phyloP scores from a whole-genome alignment of 2,113 vertebrate species.

The Formicarius rufipectus region DNA sequence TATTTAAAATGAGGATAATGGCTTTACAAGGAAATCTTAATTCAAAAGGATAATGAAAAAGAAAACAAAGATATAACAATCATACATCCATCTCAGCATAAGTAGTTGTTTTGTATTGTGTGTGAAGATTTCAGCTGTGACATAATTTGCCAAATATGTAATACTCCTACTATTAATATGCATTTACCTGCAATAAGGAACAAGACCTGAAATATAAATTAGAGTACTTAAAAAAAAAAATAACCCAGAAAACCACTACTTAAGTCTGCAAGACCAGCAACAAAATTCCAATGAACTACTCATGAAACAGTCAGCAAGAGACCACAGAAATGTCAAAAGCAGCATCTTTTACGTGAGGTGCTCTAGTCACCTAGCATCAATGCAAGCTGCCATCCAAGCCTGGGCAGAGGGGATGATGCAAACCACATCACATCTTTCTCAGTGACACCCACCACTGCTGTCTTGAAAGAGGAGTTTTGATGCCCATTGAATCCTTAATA shows the following conservation, averaged over 20 bases:
- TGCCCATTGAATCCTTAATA: neutral
- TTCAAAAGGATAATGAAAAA: constrained; percentile 47
- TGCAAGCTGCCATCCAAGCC: neutral
- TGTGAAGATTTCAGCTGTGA: neutral
- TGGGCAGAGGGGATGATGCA: neutral
- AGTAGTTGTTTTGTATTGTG: neutral
- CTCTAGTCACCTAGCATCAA: neutral
- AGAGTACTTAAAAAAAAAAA: neutral
- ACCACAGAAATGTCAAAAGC: neutral
- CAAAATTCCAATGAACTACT: neutral
- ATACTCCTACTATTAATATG: constrained; percentile 10
- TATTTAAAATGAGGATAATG: constrained; percentile 43
- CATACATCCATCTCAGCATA: constrained; percentile 11
- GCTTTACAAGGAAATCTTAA: constrained; percentile 38
- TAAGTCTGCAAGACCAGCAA: neutral
- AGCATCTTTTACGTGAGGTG: neutral
- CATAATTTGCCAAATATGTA: neutral
- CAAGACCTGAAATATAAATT: neutral
- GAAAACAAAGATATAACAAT: constrained; percentile 46
- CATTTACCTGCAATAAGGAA: neutral
- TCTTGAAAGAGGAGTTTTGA: neutral
- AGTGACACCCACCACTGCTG: neutral
- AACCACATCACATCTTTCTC: neutral
- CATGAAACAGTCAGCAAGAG: neutral
- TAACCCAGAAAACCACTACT: neutral